These are phyloP conservation scores for Florisuga fusca DNA, from an alignment of 2,797 vertebrate species.

Conservation along the genomic window DNA sequence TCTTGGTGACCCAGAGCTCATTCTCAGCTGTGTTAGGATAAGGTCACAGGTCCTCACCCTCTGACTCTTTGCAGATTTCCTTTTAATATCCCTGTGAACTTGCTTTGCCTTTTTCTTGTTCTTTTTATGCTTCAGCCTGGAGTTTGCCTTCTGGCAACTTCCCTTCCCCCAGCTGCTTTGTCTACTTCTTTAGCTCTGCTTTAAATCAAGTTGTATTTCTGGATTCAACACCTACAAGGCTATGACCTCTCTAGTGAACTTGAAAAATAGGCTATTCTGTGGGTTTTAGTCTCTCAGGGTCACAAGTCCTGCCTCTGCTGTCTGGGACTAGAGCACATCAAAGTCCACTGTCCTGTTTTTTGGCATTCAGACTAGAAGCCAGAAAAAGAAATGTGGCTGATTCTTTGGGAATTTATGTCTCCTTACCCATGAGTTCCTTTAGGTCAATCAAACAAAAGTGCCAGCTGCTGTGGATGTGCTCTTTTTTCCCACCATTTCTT, in stretches of 20 bases:
- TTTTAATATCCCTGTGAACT: not conserved
- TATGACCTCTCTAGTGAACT: not conserved
- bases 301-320: not conserved
- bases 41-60: not conserved
- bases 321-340: not conserved
- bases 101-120: not conserved
- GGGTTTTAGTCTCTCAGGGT: not conserved
- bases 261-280: not conserved
- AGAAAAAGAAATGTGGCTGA: not conserved
- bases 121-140: not conserved
- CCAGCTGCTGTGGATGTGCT: not conserved
- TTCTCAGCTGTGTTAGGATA: not conserved
- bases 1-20: not conserved
- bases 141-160: not conserved
- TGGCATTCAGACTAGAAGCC: accelerated
- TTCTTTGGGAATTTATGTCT: constrained; percentile 3
- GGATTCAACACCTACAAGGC: not conserved
- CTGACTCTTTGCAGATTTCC: not conserved
- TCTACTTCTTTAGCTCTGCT: not conserved
- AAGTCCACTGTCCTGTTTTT: not conserved
- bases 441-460: not conserved
- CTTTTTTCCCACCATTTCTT: not conserved
- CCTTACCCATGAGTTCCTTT: not conserved
- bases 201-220: not conserved
- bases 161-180: not conserved